phyloP scores from a whole-genome alignment of 2,888 invertebrate genomes.

The Synergus gifuensis region DNA sequence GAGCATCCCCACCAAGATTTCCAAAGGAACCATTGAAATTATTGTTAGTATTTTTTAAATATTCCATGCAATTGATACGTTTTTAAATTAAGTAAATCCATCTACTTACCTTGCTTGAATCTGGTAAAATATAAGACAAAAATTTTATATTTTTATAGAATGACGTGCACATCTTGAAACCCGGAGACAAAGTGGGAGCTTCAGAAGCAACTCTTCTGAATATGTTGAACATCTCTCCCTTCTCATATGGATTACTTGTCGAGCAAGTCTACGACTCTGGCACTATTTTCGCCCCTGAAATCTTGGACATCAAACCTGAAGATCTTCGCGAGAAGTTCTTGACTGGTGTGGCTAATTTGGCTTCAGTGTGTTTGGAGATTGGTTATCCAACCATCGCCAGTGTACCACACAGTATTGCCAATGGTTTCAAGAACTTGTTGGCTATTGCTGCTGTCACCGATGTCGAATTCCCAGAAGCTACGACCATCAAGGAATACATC shows the following conservation, averaged over 20 bases:
- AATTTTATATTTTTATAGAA: slow-evolving; percentile 78
- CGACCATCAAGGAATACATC: slow-evolving; percentile 94
- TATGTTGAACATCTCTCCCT: slow-evolving; percentile 99
- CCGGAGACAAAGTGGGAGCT: slow-evolving; percentile 98
- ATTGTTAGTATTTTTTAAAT: slow-evolving; percentile 81
- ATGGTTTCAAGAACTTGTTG: slow-evolving; percentile 98
- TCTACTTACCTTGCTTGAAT: slow-evolving; percentile 4
- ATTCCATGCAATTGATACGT: slow-evolving; percentile 15
- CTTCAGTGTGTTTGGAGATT: slow-evolving; percentile 94
- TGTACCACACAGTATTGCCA: slow-evolving; percentile 97
- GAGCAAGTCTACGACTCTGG: slow-evolving; percentile 99
- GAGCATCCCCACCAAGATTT: slow-evolving; percentile 99
- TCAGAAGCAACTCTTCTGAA: slow-evolving; percentile 99
- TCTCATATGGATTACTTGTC: slow-evolving; percentile 98
- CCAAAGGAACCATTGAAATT: slow-evolving; percentile 99
- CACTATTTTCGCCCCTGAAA: slow-evolving; percentile 97
- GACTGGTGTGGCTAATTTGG: slow-evolving; percentile 96
- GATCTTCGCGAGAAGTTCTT: slow-evolving; percentile 95
- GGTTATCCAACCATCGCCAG: slow-evolving; percentile 98
- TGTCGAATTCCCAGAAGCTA: slow-evolving; percentile 95
- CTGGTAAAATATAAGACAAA: not conserved
- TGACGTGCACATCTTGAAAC: slow-evolving; percentile 94
- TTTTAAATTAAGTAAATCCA: not conserved
- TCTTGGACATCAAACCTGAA: slow-evolving; percentile 98
- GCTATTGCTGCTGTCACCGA: slow-evolving; percentile 98